Percentiles rank a stretch among this genome's conserved stretches.
Conservation (phyloP, 2,888 invertebrate species). For the Polyommatus icarus region DNA sequence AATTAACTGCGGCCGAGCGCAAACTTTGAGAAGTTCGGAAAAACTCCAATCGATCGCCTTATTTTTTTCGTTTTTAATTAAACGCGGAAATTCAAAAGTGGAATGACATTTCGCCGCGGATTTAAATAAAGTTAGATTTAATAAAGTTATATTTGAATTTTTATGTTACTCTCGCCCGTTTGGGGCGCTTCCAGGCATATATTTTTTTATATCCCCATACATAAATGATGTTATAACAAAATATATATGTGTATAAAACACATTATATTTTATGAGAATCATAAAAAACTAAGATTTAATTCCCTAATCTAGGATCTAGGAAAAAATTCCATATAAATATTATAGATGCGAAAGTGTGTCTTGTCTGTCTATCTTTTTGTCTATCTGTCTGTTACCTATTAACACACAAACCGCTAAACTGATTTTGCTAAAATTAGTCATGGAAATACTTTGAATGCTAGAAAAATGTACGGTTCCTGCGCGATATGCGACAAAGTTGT, state of each 20-base stretch:
- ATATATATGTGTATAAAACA: background rate
- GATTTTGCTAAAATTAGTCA: too few relatives aligned
- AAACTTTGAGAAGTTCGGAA: conserved; percentile 23
- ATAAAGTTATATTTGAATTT: conserved; percentile 2
- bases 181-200: background rate
- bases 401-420: too few relatives aligned
- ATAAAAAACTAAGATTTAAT: background rate
- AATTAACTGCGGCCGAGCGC: conserved; percentile 28
- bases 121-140: conserved; percentile 7
- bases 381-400: too few relatives aligned
- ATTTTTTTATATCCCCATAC: background rate
- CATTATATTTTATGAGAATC: too few relatives aligned
- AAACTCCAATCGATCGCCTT: conserved; percentile 18
- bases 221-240: background rate
- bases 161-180: background rate
- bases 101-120: conserved; percentile 4
- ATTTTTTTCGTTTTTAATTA: conserved; percentile 2
- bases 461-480: too few relatives aligned
- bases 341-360: too few relatives aligned
- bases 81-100: conserved; percentile 10
- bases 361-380: too few relatives aligned
- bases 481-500: too few relatives aligned
- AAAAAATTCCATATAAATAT: too few relatives aligned
- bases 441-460: too few relatives aligned
- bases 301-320: too few relatives aligned